Conservation (phyloP, 1,140 invertebrate genomes). For the Dreissena polymorpha region DNA sequence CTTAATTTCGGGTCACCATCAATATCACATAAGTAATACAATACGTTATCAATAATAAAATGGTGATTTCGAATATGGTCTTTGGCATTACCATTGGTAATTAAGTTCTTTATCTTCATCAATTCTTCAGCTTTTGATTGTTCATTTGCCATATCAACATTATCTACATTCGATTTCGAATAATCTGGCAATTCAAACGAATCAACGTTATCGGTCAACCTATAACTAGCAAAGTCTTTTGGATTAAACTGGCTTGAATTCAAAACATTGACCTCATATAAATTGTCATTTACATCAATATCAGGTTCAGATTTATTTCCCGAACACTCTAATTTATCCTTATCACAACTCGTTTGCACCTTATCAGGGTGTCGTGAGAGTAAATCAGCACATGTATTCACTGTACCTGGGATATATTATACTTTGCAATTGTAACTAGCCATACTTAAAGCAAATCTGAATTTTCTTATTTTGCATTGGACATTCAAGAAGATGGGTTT, state of each 20-base stretch:
- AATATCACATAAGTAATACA: slow-evolving; percentile 14
- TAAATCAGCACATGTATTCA: too few relatives aligned
- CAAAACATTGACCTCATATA: too few relatives aligned
- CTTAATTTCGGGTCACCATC: too few relatives aligned
- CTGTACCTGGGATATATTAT: too few relatives aligned
- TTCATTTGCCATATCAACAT: background rate
- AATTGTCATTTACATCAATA: slow-evolving; percentile 7
- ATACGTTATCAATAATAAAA: slow-evolving; percentile 1
- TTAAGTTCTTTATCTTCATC: background rate
- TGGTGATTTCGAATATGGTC: background rate
- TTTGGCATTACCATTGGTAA: background rate
- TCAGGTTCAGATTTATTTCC: background rate
- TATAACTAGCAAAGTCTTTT: too few relatives aligned
- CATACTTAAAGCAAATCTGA: slow-evolving; percentile 55
- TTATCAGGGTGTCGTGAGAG: too few relatives aligned
- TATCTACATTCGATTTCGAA: too few relatives aligned
- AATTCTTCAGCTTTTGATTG: background rate
- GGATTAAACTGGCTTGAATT: too few relatives aligned
- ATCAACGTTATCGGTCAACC: too few relatives aligned
- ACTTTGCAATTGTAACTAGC: slow-evolving; percentile 52
- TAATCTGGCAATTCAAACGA: too few relatives aligned
- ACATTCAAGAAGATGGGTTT: background rate
- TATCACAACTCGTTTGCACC: background rate
- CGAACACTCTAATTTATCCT: background rate
- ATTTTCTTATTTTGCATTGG: slow-evolving; percentile 63